Conservation (phyloP, 2,113 vertebrate species). For the Chiloscyllium plagiosum region DNA sequence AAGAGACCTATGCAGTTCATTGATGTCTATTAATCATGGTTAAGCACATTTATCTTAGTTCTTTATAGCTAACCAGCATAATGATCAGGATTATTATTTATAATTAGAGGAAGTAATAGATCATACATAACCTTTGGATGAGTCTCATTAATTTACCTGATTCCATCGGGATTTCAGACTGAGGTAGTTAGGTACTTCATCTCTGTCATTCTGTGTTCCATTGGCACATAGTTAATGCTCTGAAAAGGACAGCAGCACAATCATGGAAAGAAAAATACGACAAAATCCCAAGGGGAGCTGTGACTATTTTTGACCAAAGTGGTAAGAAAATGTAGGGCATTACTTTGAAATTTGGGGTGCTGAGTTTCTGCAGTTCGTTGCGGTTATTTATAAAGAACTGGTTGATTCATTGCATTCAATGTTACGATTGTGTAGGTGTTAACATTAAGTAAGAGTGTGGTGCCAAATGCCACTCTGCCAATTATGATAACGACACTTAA, state of each 20-base stretch:
- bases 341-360: slow-evolving; percentile 23
- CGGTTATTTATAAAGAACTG: not conserved
- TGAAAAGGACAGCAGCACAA: slow-evolving; percentile 45
- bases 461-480: slow-evolving; percentile 27
- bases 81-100: slow-evolving; percentile 99
- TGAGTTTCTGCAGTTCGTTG: not conserved
- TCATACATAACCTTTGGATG: slow-evolving; percentile 89
- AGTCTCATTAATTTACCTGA: slow-evolving; percentile 93
- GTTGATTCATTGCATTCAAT: slow-evolving; percentile 7
- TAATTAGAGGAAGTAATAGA: slow-evolving; percentile 99
- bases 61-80: slow-evolving; percentile 91
- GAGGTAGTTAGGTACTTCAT: slow-evolving; percentile 75
- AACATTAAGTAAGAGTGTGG: slow-evolving; percentile 17
- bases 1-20: slow-evolving; percentile 55
- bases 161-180: slow-evolving; percentile 76
- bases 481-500: slow-evolving; percentile 35
- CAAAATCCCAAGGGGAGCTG: slow-evolving; percentile 9
- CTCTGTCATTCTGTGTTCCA: slow-evolving; percentile 75
- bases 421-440: slow-evolving; percentile 16
- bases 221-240: slow-evolving; percentile 61
- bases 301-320: slow-evolving; percentile 3
- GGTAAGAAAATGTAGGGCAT: slow-evolving; percentile 32
- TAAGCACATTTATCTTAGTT: slow-evolving; percentile 87
- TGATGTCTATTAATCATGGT: slow-evolving; percentile 83
- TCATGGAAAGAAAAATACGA: slow-evolving; percentile 35